Conservation (phyloP, 2,888 invertebrate genomes). For the Tiliacea citrago region DNA sequence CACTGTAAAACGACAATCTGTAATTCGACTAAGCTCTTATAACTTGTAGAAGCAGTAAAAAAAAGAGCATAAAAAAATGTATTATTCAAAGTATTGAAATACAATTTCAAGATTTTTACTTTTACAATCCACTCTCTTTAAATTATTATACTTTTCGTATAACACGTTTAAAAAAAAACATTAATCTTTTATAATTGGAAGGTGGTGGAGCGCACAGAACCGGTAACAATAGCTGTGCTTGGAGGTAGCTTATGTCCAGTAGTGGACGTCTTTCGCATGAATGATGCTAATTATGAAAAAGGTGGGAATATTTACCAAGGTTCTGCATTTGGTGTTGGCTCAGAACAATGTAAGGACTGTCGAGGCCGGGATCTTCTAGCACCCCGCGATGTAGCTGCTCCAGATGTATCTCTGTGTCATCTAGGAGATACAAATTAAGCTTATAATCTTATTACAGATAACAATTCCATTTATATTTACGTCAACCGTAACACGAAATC, state of each 20-base stretch:
- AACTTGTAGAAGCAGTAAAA: conserved; percentile 15
- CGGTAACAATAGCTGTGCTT: neutral
- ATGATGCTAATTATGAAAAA: neutral
- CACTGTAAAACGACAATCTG: too few relatives aligned
- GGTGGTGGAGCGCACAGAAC: too few relatives aligned
- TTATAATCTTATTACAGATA: neutral
- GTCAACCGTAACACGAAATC: neutral
- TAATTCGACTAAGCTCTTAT: conserved; percentile 25
- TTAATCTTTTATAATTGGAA: too few relatives aligned
- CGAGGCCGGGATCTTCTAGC: conserved; percentile 79
- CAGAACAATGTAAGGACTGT: conserved; percentile 85
- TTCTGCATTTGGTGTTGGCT: conserved; percentile 89
- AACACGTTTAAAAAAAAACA: neutral
- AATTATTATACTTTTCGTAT: conserved; percentile 6
- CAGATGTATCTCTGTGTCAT: conserved; percentile 82
- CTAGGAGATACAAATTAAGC: conserved; percentile 64
- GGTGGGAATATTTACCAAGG: conserved; percentile 74
- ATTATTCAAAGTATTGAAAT: too few relatives aligned
- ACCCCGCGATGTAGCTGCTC: conserved; percentile 85
- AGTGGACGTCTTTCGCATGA: neutral
- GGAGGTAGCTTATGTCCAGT: neutral
- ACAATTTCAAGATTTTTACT: conserved; percentile 26
- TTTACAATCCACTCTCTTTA: conserved; percentile 1
- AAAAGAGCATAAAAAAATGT: too few relatives aligned
- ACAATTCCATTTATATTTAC: neutral